Conservation (phyloP, 2,888 invertebrate species). For the Microctonus brassicae region DNA sequence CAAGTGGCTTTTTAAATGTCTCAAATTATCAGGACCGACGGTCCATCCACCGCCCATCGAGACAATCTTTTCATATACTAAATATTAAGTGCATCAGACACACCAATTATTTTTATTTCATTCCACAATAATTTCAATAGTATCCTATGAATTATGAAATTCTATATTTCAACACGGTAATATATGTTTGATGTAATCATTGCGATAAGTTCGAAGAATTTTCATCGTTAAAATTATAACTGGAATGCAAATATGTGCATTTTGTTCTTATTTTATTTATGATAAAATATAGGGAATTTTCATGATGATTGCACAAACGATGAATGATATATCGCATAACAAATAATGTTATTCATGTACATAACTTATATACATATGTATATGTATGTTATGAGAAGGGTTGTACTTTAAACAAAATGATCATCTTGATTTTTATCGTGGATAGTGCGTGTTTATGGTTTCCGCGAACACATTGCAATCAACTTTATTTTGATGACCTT, state of each 20-base stretch:
- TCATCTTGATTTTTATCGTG: constrained; percentile 37
- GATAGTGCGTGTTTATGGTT: constrained; percentile 56
- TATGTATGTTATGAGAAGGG: not conserved
- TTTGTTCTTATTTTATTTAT: not conserved
- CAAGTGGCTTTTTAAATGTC: too few relatives aligned
- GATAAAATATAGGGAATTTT: not conserved
- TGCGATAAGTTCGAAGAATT: not conserved
- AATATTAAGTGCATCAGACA: too few relatives aligned
- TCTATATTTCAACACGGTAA: not conserved
- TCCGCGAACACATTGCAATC: constrained; percentile 55
- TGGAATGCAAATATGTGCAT: not conserved
- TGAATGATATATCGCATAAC: not conserved
- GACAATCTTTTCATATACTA: too few relatives aligned
- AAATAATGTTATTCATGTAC: too few relatives aligned
- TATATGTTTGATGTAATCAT: not conserved
- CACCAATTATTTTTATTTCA: constrained; percentile 61
- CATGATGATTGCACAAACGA: not conserved
- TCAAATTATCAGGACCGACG: too few relatives aligned
- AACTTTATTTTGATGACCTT: constrained; percentile 49
- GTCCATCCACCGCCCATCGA: too few relatives aligned
- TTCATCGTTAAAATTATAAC: not conserved
- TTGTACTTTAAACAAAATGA: not conserved
- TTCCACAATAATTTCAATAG: constrained; percentile 65
- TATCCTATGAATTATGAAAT: constrained; percentile 62
- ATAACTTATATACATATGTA: not conserved